Conservation (phyloP, 37 sponge, comb jelly and placozoan species). For the Aplysina aerophoba region DNA sequence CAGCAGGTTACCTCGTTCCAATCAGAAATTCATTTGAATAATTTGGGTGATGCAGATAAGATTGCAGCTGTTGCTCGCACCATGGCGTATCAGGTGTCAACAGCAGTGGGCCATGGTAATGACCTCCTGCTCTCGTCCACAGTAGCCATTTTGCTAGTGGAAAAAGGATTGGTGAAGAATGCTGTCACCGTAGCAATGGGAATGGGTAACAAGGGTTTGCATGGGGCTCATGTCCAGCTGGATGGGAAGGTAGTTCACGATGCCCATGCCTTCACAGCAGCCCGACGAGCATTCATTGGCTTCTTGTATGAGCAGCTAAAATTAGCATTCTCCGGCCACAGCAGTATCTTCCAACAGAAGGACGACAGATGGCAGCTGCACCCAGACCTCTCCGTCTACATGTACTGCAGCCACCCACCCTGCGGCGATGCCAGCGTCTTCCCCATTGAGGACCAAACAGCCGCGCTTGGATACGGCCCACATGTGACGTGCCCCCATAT, state of each 20-base stretch:
- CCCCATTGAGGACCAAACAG: neutral
- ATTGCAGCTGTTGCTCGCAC: neutral
- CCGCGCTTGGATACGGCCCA: neutral
- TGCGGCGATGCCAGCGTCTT: constrained; percentile 51
- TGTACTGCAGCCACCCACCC: constrained; percentile 49
- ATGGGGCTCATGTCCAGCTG: constrained; percentile 22
- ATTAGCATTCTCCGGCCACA: neutral
- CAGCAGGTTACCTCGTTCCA: neutral
- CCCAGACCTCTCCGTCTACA: constrained; percentile 44
- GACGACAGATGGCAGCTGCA: neutral
- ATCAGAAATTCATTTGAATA: neutral
- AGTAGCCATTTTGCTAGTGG: constrained; percentile 3
- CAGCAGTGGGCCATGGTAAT: neutral
- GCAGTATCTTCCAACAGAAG: constrained; percentile 8
- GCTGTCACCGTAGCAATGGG: constrained; percentile 22
- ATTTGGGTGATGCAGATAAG: neutral
- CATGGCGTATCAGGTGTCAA: neutral
- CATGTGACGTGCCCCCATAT: neutral
- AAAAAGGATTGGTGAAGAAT: neutral
- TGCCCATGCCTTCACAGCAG: constrained; percentile 40
- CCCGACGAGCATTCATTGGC: constrained; percentile 43
- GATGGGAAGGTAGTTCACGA: constrained; percentile 43
- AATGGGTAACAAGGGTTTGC: constrained; percentile 32
- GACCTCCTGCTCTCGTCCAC: neutral
- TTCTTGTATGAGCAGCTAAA: constrained; percentile 39